These are phyloP conservation scores for Chaetorhynchus papuensis DNA, from an alignment of 2,113 vertebrate genomes.

Conservation along the genomic window DNA sequence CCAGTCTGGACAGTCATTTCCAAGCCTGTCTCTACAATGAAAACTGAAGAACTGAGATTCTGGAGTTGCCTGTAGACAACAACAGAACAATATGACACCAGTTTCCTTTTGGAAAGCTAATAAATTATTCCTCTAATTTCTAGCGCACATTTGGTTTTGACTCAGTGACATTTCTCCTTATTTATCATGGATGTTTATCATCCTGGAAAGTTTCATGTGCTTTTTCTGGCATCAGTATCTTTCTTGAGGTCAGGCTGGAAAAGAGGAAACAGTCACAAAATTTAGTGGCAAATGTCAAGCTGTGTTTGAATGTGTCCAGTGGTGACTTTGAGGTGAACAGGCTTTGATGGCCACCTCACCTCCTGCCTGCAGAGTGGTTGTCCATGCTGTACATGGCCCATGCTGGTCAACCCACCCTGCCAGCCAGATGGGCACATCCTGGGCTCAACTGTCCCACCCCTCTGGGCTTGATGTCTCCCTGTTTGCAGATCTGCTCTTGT, in stretches of 20 bases:
- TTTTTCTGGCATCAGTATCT: background rate
- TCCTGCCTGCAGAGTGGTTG: background rate
- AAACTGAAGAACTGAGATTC: background rate
- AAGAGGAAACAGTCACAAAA: background rate
- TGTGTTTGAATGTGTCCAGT: background rate
- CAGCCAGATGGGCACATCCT: background rate
- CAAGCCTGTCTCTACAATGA: background rate
- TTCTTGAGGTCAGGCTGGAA: background rate
- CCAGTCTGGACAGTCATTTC: background rate
- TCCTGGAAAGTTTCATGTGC: background rate
- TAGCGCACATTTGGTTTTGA: background rate
- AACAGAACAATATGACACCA: background rate
- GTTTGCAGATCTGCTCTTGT: background rate
- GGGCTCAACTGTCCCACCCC: background rate
- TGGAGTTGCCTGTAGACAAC: background rate
- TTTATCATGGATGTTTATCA: background rate
- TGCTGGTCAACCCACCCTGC: background rate
- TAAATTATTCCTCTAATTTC: background rate
- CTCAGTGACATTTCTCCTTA: background rate
- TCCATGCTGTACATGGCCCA: accelerated
- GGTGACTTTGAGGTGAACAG: background rate
- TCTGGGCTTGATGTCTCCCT: background rate
- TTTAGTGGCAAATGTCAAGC: accelerated
- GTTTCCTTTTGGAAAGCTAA: background rate
- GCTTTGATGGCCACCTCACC: background rate